Evolutionary conservation across 2,113 vertebrate species (phyloP), one percentile per base, ranked within the genome.

Genomic region (Pseudorasbora parva): DNA sequence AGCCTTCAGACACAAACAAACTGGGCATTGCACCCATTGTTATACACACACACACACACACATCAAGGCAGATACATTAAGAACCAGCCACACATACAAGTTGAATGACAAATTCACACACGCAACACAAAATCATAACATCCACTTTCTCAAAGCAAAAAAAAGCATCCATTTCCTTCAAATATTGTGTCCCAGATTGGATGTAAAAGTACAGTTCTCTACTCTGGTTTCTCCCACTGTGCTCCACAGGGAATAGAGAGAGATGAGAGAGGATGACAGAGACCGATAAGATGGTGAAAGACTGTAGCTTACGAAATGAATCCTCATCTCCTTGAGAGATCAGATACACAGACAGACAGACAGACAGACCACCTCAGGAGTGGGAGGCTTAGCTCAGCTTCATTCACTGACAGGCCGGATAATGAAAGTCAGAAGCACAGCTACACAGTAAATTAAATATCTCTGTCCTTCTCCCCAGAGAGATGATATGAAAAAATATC

Each of bases 321-420:
- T 85, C 75, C 75, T 82, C 74, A 41, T 37, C 59, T 82, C 49
- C 83, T 85, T 15, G 14, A 82, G 25, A 81, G 79, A 82, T 78
- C 66, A 78, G 49, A 77, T 57, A 77, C 74, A 41, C 49, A 77
- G 51, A 19, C 8, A 83, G 66, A 41, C 49, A 77, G 30, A 19
- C 8, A 83, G 66, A 82, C 47, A 54, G 78, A 68, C 62, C 78
- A 81, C 64, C 62, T 54, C 62, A 69, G 30, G 78, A 69, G 78
- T 54, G 78, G 78, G 78, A 81, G 23, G 59, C 68, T 74, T 60
- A 85, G 56, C 43, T 72, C 33, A 85, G 76, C 66, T 60, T 71
- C 66, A 73, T 80, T 79, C 76, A 54, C 76, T 79, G 76, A 72
- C 66, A 49, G 66, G 56, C 66, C 7, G 25, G 4, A 79, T 72